phyloP scores from a whole-genome alignment of 2,797 vertebrate genomes.

The Microcaecilia unicolor region DNA sequence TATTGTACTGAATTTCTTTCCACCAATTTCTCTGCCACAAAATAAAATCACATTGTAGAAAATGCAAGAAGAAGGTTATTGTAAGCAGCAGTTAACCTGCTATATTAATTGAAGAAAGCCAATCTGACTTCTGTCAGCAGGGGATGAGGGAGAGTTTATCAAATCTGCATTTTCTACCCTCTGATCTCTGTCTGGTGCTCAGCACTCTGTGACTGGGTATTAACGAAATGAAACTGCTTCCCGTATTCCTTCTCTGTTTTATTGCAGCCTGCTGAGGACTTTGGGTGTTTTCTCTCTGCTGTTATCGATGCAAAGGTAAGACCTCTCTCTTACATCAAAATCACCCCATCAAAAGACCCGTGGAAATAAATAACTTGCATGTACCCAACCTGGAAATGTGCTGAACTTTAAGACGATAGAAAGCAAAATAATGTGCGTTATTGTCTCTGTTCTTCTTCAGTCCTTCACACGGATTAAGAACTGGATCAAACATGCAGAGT shows the following conservation, averaged over 20 bases:
- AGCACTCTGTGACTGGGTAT: background rate
- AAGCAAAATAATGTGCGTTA: no score
- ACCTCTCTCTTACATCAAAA: no score
- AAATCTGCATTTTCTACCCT: background rate
- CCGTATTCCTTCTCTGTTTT: background rate
- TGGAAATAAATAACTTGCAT: no score
- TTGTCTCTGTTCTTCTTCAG: conserved; percentile 22
- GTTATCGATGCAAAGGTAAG: conserved; percentile 88
- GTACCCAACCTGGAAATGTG: no score
- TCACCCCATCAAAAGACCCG: no score
- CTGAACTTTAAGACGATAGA: no score
- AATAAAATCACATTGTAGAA: conserved; percentile 25
- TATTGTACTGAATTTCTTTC: conserved; percentile 18
- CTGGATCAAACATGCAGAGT: conserved; percentile 69
- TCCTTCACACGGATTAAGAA: conserved; percentile 72
- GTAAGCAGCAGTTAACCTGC: background rate
- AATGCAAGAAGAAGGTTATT: background rate
- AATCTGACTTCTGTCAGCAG: background rate
- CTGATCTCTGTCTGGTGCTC: background rate
- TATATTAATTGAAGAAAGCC: conserved; percentile 21
- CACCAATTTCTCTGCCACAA: background rate
- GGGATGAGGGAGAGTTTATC: background rate
- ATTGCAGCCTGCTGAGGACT: conserved; percentile 75
- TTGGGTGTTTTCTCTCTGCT: conserved; percentile 78
- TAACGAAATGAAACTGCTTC: background rate